These are phyloP conservation scores for Onychomys torridus DNA, from an alignment of 2,797 vertebrate genomes.

Conservation along the genomic window DNA sequence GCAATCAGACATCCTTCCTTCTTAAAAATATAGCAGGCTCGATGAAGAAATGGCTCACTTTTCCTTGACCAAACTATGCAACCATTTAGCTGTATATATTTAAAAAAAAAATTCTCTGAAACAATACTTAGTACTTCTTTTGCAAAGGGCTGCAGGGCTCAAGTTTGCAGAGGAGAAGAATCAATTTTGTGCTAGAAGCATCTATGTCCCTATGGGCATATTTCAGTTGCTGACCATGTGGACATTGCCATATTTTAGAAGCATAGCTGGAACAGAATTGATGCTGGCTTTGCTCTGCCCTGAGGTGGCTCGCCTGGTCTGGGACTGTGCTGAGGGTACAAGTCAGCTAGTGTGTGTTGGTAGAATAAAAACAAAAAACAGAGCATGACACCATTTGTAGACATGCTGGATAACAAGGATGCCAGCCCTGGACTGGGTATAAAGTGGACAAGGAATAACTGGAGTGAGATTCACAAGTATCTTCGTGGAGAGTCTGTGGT, in stretches of 20 bases:
- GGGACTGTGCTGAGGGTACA: not conserved
- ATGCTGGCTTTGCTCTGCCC: not conserved
- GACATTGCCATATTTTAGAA: not conserved
- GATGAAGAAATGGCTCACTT: not conserved
- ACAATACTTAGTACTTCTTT: not conserved
- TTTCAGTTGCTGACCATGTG: not conserved
- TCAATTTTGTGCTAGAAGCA: not conserved
- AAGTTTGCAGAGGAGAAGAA: not conserved
- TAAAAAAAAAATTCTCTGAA: not conserved
- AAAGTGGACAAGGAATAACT: not conserved
- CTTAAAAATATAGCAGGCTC: not conserved
- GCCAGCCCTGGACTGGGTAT: not conserved
- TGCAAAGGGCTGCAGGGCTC: not conserved
- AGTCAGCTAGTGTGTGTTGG: not conserved
- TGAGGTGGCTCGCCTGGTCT: not conserved
- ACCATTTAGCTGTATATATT: not conserved
- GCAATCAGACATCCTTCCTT: not conserved
- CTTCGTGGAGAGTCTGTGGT: not conserved
- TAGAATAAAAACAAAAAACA: not conserved
- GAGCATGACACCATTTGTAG: not conserved
- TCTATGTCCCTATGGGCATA: not conserved
- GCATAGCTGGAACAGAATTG: not conserved
- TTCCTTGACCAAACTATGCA: not conserved
- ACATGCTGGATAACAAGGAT: not conserved
- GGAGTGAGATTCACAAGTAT: not conserved